phyloP scores from a whole-genome alignment of 1,140 invertebrate species.

The Tenebrio molitor region DNA sequence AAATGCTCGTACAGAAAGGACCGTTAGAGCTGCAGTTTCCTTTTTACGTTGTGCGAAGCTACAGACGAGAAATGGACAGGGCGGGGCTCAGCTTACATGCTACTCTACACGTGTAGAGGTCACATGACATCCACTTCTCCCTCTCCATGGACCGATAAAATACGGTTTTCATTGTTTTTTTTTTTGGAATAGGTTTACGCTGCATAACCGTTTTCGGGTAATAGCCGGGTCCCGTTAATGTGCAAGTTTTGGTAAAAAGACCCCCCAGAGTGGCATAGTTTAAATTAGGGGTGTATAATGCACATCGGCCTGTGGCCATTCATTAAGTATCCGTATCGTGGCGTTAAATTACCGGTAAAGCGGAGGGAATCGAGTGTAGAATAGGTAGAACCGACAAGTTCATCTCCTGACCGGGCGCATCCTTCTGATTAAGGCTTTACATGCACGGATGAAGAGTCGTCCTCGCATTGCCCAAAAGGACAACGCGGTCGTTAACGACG shows the following conservation, averaged over 20 bases:
- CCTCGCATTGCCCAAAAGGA: slow-evolving; percentile 29
- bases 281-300: slow-evolving; percentile 23
- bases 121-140: too few relatives aligned
- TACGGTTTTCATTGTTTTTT: too few relatives aligned
- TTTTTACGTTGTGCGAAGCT: too few relatives aligned
- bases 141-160: too few relatives aligned
- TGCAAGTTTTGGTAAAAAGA: slow-evolving; percentile 6
- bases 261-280: slow-evolving; percentile 1
- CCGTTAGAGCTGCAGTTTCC: slow-evolving; percentile 19
- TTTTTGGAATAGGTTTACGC: too few relatives aligned
- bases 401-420: not conserved
- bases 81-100: too few relatives aligned
- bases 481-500: slow-evolving; percentile 28
- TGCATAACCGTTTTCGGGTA: not conserved
- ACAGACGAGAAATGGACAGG: too few relatives aligned
- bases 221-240: not conserved
- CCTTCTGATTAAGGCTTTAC: slow-evolving; percentile 33
- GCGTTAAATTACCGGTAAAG: slow-evolving; percentile 25
- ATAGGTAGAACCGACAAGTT: slow-evolving; percentile 9
- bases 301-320: slow-evolving; percentile 5
- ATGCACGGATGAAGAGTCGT: slow-evolving; percentile 34
- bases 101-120: too few relatives aligned
- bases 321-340: slow-evolving; percentile 26
- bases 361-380: slow-evolving; percentile 20
- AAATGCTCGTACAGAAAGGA: too few relatives aligned